Base-by-base conservation (phyloP, 2,113 vertebrate species). In the Sapajus apella region DNA sequence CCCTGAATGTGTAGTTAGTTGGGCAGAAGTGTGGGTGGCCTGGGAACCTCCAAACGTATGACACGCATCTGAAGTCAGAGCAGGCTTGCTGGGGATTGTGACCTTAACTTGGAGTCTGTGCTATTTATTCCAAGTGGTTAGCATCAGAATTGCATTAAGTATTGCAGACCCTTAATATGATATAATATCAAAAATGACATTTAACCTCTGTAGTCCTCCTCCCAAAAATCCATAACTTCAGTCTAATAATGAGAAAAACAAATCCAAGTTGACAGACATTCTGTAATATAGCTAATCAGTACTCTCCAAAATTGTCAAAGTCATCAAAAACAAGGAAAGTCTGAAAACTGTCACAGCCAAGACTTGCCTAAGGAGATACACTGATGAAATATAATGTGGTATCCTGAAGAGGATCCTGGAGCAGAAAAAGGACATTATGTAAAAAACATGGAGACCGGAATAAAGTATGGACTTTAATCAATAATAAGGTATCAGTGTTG, bases 301-400 rank as follows among this genome's bases (percentile, higher is more conserved):
- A 76, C 35, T 52, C 43, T 40, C 40, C 56, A 45, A 86, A 81
- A 81, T 72, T 70, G 35, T 76, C 27, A 70, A 77, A 47, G 23
- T 84, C 79, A 92, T 88, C 70, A 84, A 52, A 91, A 95, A 70
- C 10, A 84, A 90, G 68, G n/a, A 25, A n/a, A 76, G 35, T 52
- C 12, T 94, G 50, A 87, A 90, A 81, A 47, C 6, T 43, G 11
- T 75, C 45, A 70, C 45, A 95, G 12, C 32, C 47, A 52, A 85
- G 52, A 89, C 11, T 56, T n/a, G 37, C 20, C 11, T 8, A 61
- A 81, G 30, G 43, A 76, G 43, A 72, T 30, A 76, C 30, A 32
- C 25, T 64, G 66, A 89, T 40, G 37, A 88, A 77, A 55, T 35
- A 43, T 18, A 52, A 95, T 37, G 30, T 81, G 64, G 21, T 64